A percentile compares a stretch with the other conserved stretches of the same genome.
Evolutionary conservation across 1,140 invertebrate genomes (phyloP).

Genomic region (Thaumatotibia leucotreta): DNA sequence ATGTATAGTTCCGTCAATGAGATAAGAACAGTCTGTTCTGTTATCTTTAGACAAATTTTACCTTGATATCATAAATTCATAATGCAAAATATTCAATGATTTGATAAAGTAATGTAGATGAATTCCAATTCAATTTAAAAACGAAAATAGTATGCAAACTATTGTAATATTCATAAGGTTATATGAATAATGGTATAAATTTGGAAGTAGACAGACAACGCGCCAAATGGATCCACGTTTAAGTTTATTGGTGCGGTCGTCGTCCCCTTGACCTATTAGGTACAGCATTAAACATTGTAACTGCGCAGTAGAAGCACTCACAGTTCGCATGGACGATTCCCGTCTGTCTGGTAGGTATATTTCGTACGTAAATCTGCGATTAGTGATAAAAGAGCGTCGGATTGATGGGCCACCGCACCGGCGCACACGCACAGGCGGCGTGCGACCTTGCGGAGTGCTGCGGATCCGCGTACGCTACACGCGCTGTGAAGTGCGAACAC

Average conservation of each 20-base stretch:
- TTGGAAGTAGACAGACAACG: neutral
- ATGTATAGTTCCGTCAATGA: constrained; percentile 19
- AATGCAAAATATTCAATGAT: neutral
- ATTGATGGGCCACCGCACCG: constrained; percentile 20
- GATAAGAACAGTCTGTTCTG: constrained; percentile 29
- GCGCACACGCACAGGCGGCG: constrained; percentile 25
- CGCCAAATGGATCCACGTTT: neutral
- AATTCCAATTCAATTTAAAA: neutral
- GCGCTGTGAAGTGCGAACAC: constrained; percentile 23
- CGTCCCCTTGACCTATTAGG: constrained; percentile 38
- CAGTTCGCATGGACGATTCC: constrained; percentile 5
- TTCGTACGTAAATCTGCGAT: neutral
- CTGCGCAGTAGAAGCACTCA: constrained; percentile 38
- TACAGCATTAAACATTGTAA: constrained; percentile 25
- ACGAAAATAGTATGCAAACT: neutral
- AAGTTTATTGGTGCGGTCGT: constrained; percentile 10
- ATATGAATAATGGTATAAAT: neutral
- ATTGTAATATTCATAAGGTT: neutral
- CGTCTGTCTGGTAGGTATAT: neutral
- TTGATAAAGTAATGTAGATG: too few relatives aligned
- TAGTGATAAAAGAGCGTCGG: neutral
- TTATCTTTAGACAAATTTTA: constrained; percentile 34
- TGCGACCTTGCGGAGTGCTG: constrained; percentile 38
- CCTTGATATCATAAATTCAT: constrained; percentile 19
- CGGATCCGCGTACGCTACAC: constrained; percentile 26